Base-by-base conservation (phyloP, 2,797 vertebrate genomes). In the Phrynocephalus forsythii region DNA sequence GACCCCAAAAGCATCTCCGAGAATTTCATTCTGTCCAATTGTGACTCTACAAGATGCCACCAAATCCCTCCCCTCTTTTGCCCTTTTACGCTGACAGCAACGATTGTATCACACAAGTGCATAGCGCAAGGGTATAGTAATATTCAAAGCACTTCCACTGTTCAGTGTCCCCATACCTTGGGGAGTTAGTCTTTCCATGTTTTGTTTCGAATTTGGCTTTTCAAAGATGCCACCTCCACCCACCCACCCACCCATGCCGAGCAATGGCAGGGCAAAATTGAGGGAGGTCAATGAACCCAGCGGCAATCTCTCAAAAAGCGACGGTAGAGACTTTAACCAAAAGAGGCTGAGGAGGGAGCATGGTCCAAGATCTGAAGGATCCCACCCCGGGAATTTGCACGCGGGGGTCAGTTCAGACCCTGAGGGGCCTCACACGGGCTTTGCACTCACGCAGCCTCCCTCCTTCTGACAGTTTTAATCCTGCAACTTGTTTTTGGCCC, bases 371-470 rank as follows among this genome's bases (percentile, higher is more conserved):
- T 67, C 44, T 8, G 60, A 81, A 56, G 10, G n/a, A 33, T 20
- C 56, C n/a, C 3, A 22, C 30, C 79, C 18, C 28, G 20, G 30
- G n/a, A 9, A n/a, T 16, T 26, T 80, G 10, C 52, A 11, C 18
- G 1, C 26, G 4, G 4, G 6, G 44, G 1, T 38, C 2, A 10
- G 81, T 9, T 16, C 26, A 68, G 30, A 24, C 26, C n/a, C n/a
- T 7, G 33, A 50, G 73, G 7, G 16, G 2, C 20, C n/a, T 60
- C 30, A 5, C 52, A 9, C 0, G 0, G 24, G 73, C 44, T 60
- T 4, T 0, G 0, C 5, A 82, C 86, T 82, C 4, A 71, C 79
- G 13, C 89, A 84, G 88, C 72, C 68, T 86, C 1, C 86, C 82
- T n/a, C 73, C 83, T 24, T 18, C 72, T 82, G 71, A 85, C 82